Percentiles rank a stretch among this genome's conserved stretches.
These are phyloP conservation scores for Neoaliturus tenellus DNA, from an alignment of 2,888 invertebrate species.

Conservation along the genomic window DNA sequence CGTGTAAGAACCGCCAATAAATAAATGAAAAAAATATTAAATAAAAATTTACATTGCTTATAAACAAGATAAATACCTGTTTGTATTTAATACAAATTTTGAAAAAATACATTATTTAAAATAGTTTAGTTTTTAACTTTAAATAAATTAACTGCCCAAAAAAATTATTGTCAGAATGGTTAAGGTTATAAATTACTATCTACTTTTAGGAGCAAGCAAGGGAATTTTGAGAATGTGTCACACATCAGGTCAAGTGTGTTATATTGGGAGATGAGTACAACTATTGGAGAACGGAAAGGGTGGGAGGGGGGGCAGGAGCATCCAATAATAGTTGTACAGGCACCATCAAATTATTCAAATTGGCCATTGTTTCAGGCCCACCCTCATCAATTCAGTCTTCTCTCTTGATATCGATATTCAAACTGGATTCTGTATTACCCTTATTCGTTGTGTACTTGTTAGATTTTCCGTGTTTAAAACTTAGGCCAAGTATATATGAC, in stretches of 20 bases:
- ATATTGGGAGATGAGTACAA: conserved; percentile 36
- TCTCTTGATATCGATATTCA: neutral
- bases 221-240: conserved; percentile 10
- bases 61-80: too few relatives aligned
- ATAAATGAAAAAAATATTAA: too few relatives aligned
- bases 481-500: too few relatives aligned
- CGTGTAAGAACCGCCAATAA: too few relatives aligned
- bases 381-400: conserved; percentile 15
- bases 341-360: conserved; percentile 48
- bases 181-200: too few relatives aligned
- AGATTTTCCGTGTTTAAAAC: too few relatives aligned
- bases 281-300: neutral
- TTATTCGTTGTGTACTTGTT: neutral
- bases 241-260: conserved; percentile 35
- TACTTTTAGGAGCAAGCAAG: neutral
- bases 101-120: too few relatives aligned
- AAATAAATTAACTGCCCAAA: too few relatives aligned
- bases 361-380: conserved; percentile 17
- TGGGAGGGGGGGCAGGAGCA: conserved; percentile 30
- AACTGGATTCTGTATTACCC: neutral
- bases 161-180: too few relatives aligned
- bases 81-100: too few relatives aligned
- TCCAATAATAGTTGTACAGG: conserved; percentile 32
- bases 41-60: too few relatives aligned
- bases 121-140: too few relatives aligned